phyloP scores from a whole-genome alignment of 2,113 vertebrate species.

The Rhadina sibilatrix region DNA sequence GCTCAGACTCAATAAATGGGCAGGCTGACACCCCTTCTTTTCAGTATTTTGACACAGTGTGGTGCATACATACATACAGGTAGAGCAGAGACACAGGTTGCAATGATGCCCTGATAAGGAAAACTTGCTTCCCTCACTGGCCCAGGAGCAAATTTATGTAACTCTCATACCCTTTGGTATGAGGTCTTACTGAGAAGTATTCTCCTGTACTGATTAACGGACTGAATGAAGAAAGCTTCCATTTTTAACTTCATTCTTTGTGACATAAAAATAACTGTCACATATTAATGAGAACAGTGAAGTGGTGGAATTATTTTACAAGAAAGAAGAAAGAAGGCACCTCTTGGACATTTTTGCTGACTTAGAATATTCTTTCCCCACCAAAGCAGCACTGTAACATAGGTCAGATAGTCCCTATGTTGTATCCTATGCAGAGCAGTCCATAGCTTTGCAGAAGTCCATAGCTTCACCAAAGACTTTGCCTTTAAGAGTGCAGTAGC shows the following conservation, averaged over 20 bases:
- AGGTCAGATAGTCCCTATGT: neutral
- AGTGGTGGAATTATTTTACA: neutral
- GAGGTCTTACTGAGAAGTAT: conserved; percentile 46
- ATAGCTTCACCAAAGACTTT: neutral
- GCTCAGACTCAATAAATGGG: neutral
- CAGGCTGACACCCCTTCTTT: neutral
- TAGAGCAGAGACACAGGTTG: neutral
- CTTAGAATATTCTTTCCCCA: neutral
- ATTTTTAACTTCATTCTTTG: conserved; percentile 55
- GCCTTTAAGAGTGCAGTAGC: neutral
- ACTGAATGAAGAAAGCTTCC: conserved; percentile 54
- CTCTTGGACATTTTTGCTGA: conserved; percentile 11
- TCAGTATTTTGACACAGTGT: neutral
- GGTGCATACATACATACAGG: neutral
- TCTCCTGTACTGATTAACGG: conserved; percentile 57
- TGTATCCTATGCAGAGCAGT: neutral
- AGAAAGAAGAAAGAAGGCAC: conserved; percentile 37
- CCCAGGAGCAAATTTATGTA: neutral
- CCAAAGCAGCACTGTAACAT: neutral
- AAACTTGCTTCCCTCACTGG: neutral
- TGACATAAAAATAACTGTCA: conserved; percentile 44
- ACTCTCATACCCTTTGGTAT: conserved; percentile 10
- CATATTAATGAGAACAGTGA: conserved; percentile 28
- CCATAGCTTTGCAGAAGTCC: neutral
- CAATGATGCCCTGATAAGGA: neutral